A percentile compares a stretch with the other conserved stretches of the same genome.
Evolutionary conservation across 2,888 invertebrate genomes (phyloP).

Genomic region (Quadroppia sp.): DNA sequence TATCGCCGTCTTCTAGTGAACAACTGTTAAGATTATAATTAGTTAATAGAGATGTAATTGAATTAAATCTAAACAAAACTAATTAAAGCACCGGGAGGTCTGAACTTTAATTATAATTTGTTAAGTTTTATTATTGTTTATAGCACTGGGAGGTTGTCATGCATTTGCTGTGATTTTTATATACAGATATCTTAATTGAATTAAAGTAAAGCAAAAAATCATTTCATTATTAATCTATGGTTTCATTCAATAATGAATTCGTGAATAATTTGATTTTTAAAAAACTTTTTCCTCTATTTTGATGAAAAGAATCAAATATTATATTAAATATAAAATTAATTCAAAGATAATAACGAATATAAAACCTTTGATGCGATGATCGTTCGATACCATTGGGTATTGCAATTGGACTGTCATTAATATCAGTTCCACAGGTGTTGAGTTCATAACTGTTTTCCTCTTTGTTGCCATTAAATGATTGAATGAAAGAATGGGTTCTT

Average conservation of each 20-base stretch:
- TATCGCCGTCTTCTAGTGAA: conserved; percentile 55
- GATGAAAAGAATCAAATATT: too few species aligned
- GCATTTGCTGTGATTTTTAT: too few species aligned
- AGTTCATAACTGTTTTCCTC: neutral
- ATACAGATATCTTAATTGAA: too few species aligned
- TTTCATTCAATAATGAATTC: too few species aligned
- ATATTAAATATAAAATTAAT: neutral
- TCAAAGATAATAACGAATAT: neutral
- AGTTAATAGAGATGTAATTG: neutral
- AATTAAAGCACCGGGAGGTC: neutral
- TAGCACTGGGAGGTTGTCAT: too few species aligned
- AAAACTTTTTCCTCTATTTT: too few species aligned
- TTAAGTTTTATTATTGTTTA: neutral
- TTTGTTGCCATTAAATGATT: neutral
- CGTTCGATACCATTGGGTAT: conserved; percentile 11
- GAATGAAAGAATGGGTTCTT: conserved; percentile 13
- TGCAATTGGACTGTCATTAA: neutral
- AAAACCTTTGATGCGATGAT: conserved; percentile 1
- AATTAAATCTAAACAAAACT: neutral
- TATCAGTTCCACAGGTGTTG: neutral
- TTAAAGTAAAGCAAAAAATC: too few species aligned
- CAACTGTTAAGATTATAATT: conserved; percentile 37
- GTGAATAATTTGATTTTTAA: too few species aligned
- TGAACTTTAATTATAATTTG: neutral
- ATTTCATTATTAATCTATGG: too few species aligned